Base-by-base conservation (phyloP, 2,888 invertebrate genomes). In the Kuschelorhynchus macadamiae region DNA sequence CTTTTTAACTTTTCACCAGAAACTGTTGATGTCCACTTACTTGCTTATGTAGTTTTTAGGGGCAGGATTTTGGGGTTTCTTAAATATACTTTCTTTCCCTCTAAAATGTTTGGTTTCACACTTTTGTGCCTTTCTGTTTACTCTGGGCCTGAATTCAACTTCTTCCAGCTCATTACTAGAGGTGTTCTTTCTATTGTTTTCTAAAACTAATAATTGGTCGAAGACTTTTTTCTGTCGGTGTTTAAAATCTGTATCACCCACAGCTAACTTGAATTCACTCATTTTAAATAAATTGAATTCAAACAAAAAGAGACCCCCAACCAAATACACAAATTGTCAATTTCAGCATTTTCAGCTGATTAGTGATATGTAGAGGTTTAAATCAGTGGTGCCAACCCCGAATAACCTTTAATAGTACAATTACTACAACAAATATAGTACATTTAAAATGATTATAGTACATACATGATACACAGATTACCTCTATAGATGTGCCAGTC, bases 51-150 rank as follows among this genome's bases (percentile, higher is more conserved):
- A 80, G 60, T 77, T 75, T 63, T 73, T 77, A 49, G 87, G 86
- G 32, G 89, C 81, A 1, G 91, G 90, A 14, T 89, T 87, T 76
- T 90, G 89, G 0, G 92, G 91, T 67, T 89, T 87, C 80, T 93
- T 94, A 75, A 91, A 94, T 72, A 94, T 92, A 78, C 94, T 94
- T 78, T 94, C 92, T 77, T 88, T 87, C 0, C 91, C 90, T 76
- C 88, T 85, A 75, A 90, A 91, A 66, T 87, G 87, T 78, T 86
- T 89, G 77, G 88, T 88, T 80, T 88, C 86, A 46, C 81, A 83
- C 42, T 72, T 72, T 77, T 83, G 75, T 83, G 84, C 7, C 80
- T 39, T 59, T 76, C 79, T 83, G 61, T 83, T 82, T 14, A 20
- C 42, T 8, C 46, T 61, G 17, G 49, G 16, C 7, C 46, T 61